Percentiles rank a stretch among this genome's conserved stretches.
phyloP scores from a whole-genome alignment of 2,888 invertebrate species.

The Tiphia femorata region DNA sequence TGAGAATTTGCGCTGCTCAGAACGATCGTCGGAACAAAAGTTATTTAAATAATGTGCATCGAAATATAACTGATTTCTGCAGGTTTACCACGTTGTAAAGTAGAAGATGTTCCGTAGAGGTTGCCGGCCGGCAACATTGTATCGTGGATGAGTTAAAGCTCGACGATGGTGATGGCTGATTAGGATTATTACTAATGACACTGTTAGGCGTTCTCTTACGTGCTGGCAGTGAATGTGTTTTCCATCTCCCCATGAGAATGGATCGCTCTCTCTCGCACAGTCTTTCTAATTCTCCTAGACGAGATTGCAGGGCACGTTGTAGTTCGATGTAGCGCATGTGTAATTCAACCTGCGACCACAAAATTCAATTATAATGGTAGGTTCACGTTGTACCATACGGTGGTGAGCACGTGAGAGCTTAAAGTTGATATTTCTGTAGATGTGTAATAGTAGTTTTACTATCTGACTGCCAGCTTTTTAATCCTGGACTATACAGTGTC shows the following conservation, averaged over 20 bases:
- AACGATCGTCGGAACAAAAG: too few species aligned
- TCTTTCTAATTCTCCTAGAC: conserved; percentile 87
- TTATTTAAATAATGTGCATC: neutral
- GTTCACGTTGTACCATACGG: too few species aligned
- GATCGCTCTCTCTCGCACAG: conserved; percentile 86
- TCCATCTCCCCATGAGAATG: conserved; percentile 88
- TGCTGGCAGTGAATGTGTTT: conserved; percentile 89
- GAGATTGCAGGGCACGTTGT: conserved; percentile 85
- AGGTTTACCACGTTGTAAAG: conserved; percentile 64
- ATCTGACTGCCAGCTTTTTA: too few species aligned
- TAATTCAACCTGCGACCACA: conserved; percentile 78
- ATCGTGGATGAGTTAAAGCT: conserved; percentile 61
- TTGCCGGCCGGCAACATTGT: conserved; percentile 81
- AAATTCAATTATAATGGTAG: too few species aligned
- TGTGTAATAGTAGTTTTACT: too few species aligned
- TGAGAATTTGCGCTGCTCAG: too few species aligned
- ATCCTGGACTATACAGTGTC: too few species aligned
- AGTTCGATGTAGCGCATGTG: conserved; percentile 94
- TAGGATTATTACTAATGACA: conserved; percentile 60
- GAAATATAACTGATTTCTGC: neutral
- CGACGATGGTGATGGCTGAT: conserved; percentile 59
- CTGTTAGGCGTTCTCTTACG: conserved; percentile 82
- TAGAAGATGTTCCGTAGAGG: conserved; percentile 81
- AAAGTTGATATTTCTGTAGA: too few species aligned
- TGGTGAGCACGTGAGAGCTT: too few species aligned